Conservation (phyloP, 2,797 vertebrate species). For the Salmo trutta region DNA sequence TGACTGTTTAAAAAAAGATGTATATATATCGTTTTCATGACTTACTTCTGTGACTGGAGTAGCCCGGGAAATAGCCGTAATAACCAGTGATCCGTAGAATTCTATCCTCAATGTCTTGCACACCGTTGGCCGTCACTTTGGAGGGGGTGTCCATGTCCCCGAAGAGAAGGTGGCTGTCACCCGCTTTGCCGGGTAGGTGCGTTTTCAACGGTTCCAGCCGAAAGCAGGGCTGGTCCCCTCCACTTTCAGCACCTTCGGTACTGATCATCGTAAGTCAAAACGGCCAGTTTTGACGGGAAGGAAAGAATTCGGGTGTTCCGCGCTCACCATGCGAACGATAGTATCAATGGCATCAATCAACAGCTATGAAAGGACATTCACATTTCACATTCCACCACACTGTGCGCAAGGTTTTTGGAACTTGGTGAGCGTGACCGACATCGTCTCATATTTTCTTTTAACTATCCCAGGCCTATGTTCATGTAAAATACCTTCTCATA, state of each 20-base stretch:
- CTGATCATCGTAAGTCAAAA: constrained; percentile 67
- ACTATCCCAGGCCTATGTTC: too few species aligned
- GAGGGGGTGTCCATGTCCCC: constrained; percentile 71
- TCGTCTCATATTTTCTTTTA: background rate
- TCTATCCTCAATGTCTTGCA: constrained; percentile 95
- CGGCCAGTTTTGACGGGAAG: constrained; percentile 32
- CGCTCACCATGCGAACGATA: constrained; percentile 55
- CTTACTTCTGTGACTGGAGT: constrained; percentile 98
- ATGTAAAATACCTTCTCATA: background rate
- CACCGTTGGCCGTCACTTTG: constrained; percentile 90
- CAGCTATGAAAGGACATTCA: constrained; percentile 55
- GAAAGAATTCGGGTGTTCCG: constrained; percentile 37
- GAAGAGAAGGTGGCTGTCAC: constrained; percentile 49
- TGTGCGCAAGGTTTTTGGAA: constrained; percentile 66
- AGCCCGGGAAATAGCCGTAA: constrained; percentile 97
- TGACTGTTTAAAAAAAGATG: background rate
- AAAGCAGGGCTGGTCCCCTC: constrained; percentile 67
- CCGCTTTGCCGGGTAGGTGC: constrained; percentile 68
- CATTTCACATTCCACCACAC: constrained; percentile 68
- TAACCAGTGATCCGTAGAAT: constrained; percentile 97
- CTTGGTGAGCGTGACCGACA: constrained; percentile 48
- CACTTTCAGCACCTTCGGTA: constrained; percentile 59
- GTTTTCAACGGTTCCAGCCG: constrained; percentile 69
- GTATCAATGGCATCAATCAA: constrained; percentile 60
- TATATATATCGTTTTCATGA: constrained; percentile 25